A percentile compares a stretch with the other conserved stretches of the same genome.
phyloP scores from a whole-genome alignment of 2,113 vertebrate genomes.

The Silurus asotus region DNA sequence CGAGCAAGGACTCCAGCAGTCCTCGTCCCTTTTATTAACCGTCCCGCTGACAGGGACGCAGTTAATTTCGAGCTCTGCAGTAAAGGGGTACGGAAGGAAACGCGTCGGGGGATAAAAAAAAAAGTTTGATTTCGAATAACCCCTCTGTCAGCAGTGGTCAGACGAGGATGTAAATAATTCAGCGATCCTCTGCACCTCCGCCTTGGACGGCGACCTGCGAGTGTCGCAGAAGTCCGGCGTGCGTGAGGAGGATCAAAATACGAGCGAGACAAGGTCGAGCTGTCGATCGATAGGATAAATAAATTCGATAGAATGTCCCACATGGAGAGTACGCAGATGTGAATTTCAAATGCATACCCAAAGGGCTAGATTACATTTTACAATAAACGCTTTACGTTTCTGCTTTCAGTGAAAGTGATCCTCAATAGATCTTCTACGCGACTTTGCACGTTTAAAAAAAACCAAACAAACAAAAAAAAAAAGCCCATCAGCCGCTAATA shows the following conservation, averaged over 20 bases:
- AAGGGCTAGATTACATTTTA: neutral
- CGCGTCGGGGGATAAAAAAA: conserved; percentile 41
- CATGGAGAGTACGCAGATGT: no score
- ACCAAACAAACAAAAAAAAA: no score
- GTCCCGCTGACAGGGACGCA: neutral
- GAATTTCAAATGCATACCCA: neutral
- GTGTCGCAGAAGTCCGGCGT: conserved; percentile 49
- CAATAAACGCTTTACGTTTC: neutral
- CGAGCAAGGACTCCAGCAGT: neutral
- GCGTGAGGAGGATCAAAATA: conserved; percentile 42
- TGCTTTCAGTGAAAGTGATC: no score
- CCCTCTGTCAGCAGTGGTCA: conserved; percentile 55
- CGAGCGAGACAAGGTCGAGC: conserved; percentile 50
- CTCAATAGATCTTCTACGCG: no score
- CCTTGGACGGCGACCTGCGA: conserved; percentile 50
- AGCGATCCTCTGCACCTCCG: conserved; percentile 34
- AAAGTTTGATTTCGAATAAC: conserved; percentile 52
- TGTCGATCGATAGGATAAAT: neutral
- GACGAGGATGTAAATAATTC: conserved; percentile 52
- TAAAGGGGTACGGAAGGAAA: conserved; percentile 36
- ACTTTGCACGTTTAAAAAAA: no score
- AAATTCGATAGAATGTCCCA: neutral
- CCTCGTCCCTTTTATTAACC: neutral
- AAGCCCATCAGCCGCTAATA: conserved; percentile 27
- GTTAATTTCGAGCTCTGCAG: neutral